phyloP scores from a whole-genome alignment of 2,113 vertebrate genomes.

The Beaufortia kweichowensis region DNA sequence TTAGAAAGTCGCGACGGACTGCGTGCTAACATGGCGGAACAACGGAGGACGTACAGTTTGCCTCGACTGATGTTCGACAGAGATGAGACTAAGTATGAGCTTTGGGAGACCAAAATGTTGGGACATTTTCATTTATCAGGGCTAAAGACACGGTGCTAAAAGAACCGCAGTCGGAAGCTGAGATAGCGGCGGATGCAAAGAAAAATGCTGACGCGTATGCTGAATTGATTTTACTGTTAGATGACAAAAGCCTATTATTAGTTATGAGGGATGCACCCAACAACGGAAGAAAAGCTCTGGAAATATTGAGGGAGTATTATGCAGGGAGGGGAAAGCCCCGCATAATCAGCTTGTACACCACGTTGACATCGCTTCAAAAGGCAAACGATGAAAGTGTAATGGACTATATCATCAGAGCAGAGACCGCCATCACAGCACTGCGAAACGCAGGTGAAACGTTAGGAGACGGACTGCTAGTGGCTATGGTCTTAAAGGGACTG shows the following conservation, averaged over 20 bases:
- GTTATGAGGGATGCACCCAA: slow-evolving; percentile 39
- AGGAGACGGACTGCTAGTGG: slow-evolving; percentile 13
- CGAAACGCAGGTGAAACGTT: slow-evolving; percentile 41
- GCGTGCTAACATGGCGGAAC: slow-evolving; percentile 16
- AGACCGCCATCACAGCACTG: slow-evolving; percentile 47
- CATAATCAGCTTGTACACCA: slow-evolving; percentile 46
- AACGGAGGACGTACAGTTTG: slow-evolving; percentile 19
- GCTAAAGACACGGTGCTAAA: slow-evolving; percentile 22
- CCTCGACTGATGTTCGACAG: slow-evolving; percentile 23
- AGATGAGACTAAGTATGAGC: slow-evolving; percentile 31
- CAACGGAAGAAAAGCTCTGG: slow-evolving; percentile 28
- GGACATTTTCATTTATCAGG: slow-evolving; percentile 25
- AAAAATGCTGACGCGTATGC: too few species aligned
- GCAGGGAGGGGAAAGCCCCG: slow-evolving; percentile 36
- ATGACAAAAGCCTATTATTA: slow-evolving; percentile 36
- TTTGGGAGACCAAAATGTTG: slow-evolving; percentile 33
- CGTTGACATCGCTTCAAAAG: slow-evolving; percentile 48
- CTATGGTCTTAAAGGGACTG: slow-evolving; percentile 45
- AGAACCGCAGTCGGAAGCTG: too few species aligned
- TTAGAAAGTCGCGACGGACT: slow-evolving; percentile 22
- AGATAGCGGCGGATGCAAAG: too few species aligned
- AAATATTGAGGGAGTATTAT: slow-evolving; percentile 46
- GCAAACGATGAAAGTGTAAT: slow-evolving; percentile 31
- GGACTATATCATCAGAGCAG: slow-evolving; percentile 53
- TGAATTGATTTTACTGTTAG: slow-evolving; percentile 31